Percentiles rank a stretch among this genome's conserved stretches.
Conservation (phyloP, 2,113 vertebrate species). For the Nyctereutes procyonoides region DNA sequence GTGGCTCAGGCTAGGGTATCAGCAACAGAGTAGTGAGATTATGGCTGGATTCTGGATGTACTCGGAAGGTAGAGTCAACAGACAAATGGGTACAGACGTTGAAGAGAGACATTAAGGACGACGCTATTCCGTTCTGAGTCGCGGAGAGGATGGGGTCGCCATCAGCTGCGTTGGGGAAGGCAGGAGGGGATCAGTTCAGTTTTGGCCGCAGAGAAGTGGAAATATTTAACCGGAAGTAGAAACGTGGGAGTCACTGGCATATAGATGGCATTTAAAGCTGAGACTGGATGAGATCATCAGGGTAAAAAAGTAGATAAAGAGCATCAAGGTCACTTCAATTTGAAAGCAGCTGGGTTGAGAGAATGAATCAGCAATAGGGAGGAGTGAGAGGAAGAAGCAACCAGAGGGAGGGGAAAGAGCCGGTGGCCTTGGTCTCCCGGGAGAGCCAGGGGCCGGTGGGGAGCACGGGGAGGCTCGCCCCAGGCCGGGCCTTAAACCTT, state of each 20-base stretch:
- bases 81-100: neutral
- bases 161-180: neutral
- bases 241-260: neutral
- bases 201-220: neutral
- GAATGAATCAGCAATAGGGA: neutral
- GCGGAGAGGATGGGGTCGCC: neutral
- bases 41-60: neutral
- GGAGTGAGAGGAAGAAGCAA: neutral
- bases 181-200: neutral
- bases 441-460: neutral
- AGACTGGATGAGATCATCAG: neutral
- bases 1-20: neutral
- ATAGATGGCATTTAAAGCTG: neutral
- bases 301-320: neutral
- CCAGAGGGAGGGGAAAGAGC: neutral
- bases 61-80: neutral
- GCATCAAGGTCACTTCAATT: constrained; percentile 65
- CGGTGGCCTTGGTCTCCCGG: neutral
- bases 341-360: constrained; percentile 49
- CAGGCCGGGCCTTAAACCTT: neutral
- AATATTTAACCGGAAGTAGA: neutral
- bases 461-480: neutral
- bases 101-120: neutral
- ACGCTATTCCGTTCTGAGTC: neutral
- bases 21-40: neutral